Percentiles rank a stretch among this genome's conserved stretches.
Conservation (phyloP, 2,888 invertebrate genomes). For the Cosmia pyralina region DNA sequence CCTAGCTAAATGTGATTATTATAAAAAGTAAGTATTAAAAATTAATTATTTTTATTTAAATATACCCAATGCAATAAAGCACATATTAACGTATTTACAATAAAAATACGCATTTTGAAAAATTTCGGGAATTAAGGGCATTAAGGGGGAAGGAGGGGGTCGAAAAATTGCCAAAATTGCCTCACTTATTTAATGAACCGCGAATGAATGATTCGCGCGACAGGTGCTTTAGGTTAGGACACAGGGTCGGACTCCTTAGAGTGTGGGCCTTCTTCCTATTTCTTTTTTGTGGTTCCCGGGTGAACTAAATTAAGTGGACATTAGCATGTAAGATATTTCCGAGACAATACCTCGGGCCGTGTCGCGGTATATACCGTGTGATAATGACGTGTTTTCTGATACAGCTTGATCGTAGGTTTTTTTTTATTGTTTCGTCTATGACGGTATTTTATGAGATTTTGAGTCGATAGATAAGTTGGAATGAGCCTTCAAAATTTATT, state of each 20-base stretch:
- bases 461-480: slow-evolving; percentile 37
- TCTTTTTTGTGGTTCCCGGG: slow-evolving; percentile 28
- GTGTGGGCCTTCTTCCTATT: slow-evolving; percentile 9
- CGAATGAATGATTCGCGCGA: neutral
- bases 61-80: too few species aligned
- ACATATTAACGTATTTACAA: too few species aligned
- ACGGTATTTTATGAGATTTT: slow-evolving; percentile 56
- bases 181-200: too few species aligned
- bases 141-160: too few species aligned
- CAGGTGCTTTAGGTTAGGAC: neutral
- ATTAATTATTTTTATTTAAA: too few species aligned
- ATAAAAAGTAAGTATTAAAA: too few species aligned
- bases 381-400: slow-evolving; percentile 59
- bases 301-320: slow-evolving; percentile 80
- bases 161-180: too few species aligned
- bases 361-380: slow-evolving; percentile 63
- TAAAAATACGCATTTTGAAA: too few species aligned
- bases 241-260: neutral
- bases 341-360: slow-evolving; percentile 73
- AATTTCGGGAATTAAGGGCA: too few species aligned
- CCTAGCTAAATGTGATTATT: too few species aligned
- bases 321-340: slow-evolving; percentile 75
- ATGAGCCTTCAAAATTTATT: slow-evolving; percentile 40
- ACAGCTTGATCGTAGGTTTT: slow-evolving; percentile 45
- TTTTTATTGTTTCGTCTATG: slow-evolving; percentile 39